Percentiles rank a stretch among this genome's conserved stretches.
Conservation (phyloP, 2,113 vertebrate species). For the Pandion haliaetus region DNA sequence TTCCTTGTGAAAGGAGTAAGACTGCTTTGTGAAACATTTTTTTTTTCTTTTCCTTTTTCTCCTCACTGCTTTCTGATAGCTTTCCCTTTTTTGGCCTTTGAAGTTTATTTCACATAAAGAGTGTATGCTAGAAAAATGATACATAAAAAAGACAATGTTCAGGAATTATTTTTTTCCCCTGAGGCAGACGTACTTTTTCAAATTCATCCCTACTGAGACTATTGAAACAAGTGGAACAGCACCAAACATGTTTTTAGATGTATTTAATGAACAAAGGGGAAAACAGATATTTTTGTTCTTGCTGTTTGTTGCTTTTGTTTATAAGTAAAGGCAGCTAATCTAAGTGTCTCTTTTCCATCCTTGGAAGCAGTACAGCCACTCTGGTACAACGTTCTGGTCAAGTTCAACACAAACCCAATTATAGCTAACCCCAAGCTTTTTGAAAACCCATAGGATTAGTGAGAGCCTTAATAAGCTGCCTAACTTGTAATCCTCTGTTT, state of each 20-base stretch:
- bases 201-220: neutral
- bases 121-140: neutral
- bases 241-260: neutral
- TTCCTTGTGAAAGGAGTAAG: neutral
- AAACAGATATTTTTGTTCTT: neutral
- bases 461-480: neutral
- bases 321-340: neutral
- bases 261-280: neutral
- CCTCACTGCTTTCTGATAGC: neutral
- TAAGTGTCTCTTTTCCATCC: neutral
- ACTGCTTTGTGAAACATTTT: neutral
- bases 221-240: neutral
- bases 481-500: neutral
- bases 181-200: neutral
- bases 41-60: neutral
- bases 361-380: neutral
- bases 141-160: neutral
- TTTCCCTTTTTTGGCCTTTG: neutral
- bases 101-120: neutral
- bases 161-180: neutral
- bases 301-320: neutral
- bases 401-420: constrained; percentile 14
- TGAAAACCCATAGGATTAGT: neutral
- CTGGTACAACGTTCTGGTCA: neutral
- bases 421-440: neutral